phyloP scores from a whole-genome alignment of 2,113 vertebrate genomes.

The Petromus typicus region DNA sequence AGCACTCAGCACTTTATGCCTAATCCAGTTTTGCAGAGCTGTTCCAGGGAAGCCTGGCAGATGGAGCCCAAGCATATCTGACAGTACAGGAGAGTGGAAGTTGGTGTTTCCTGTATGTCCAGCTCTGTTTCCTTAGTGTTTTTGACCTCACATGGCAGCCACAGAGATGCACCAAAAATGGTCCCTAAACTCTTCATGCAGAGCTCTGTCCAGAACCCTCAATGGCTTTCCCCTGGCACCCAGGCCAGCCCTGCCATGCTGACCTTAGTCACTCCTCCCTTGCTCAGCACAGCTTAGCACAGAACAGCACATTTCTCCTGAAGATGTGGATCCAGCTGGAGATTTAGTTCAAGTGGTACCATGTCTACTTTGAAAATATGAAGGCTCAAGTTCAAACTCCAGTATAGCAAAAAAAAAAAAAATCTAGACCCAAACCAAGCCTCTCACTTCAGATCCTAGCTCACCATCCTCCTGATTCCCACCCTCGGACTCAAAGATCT shows the following conservation, averaged over 20 bases:
- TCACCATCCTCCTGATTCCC: neutral
- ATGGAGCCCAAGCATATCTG: neutral
- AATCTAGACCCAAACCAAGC: no score
- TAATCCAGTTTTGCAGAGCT: neutral
- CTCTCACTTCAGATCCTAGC: neutral
- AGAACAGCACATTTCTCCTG: neutral
- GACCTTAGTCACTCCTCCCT: neutral
- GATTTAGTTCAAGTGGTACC: no score
- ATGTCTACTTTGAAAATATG: no score
- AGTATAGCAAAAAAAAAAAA: no score
- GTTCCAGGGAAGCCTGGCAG: neutral
- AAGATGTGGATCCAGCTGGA: neutral
- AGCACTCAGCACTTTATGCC: neutral
- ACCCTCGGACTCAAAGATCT: neutral
- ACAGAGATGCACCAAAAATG: neutral
- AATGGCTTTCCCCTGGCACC: neutral
- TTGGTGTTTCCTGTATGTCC: neutral
- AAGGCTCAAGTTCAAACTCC: no score
- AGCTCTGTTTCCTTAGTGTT: no score
- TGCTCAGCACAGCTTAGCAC: neutral
- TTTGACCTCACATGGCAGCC: neutral
- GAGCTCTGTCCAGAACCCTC: neutral
- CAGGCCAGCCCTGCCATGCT: neutral
- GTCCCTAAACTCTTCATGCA: accelerated
- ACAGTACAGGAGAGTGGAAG: neutral